Conservation (phyloP, 2,113 vertebrate species). For the Formicarius rufipectus region DNA sequence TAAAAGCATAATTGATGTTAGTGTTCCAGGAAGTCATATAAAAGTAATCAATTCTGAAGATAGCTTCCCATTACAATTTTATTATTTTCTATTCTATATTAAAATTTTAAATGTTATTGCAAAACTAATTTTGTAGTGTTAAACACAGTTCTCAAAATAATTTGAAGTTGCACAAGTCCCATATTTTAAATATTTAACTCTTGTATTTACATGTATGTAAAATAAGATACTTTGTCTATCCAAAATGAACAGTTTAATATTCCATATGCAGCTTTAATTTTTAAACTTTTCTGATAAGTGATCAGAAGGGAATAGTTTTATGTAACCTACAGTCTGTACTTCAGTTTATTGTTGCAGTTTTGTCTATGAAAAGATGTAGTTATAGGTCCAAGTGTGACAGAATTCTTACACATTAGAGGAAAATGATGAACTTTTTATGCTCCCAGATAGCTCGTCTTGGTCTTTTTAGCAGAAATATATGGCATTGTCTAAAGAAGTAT, state of each 20-base stretch:
- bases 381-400: not conserved
- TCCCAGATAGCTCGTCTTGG: not conserved
- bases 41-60: conserved; percentile 30
- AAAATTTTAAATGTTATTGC: not conserved
- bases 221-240: not conserved
- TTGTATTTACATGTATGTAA: not conserved
- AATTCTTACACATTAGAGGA: not conserved
- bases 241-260: not conserved
- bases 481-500: not conserved
- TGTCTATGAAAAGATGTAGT: not conserved
- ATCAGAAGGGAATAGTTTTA: not conserved
- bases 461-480: not conserved
- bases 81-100: not conserved
- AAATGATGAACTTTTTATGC: not conserved
- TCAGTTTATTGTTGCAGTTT: not conserved
- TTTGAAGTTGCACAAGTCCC: not conserved
- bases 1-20: not conserved
- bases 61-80: conserved; percentile 32
- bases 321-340: accelerated
- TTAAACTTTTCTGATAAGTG: not conserved
- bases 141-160: not conserved
- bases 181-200: not conserved
- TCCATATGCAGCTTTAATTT: not conserved
- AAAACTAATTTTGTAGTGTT: not conserved
- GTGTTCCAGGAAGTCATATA: conserved; percentile 58